Conservation (phyloP, 2,113 vertebrate genomes). For the Aspiorhynchus laticeps region DNA sequence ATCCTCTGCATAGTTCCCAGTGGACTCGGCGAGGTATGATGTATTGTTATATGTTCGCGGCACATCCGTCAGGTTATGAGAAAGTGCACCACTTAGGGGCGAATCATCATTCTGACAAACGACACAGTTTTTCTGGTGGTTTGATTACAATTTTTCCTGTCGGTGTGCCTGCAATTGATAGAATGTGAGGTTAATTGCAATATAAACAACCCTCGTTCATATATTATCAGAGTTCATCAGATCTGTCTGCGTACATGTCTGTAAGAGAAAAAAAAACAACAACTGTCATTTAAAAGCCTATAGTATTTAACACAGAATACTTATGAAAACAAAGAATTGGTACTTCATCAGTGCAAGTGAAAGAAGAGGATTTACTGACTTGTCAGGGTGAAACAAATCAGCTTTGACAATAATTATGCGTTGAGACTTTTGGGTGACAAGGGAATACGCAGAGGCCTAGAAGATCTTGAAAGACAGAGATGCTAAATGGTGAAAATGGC, state of each 20-base stretch:
- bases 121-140: constrained; percentile 13
- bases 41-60: constrained; percentile 20
- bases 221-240: neutral
- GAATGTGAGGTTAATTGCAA: neutral
- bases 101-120: neutral
- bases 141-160: neutral
- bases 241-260: neutral
- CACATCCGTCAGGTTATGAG: neutral
- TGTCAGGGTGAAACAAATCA: neutral
- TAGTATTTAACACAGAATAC: neutral
- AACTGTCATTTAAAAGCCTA: neutral
- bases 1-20: constrained; percentile 30
- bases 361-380: neutral
- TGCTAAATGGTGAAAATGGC: neutral
- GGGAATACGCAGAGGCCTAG: neutral
- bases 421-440: neutral
- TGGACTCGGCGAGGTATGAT: constrained; percentile 24
- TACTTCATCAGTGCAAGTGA: neutral
- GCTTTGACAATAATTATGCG: neutral
- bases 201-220: neutral
- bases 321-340: neutral
- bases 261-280: too few species aligned
- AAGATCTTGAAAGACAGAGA: neutral
- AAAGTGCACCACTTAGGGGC: constrained; percentile 10
- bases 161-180: neutral